phyloP scores from a whole-genome alignment of 92 coral and sea anemone genomes.

The Ricordea florida region DNA sequence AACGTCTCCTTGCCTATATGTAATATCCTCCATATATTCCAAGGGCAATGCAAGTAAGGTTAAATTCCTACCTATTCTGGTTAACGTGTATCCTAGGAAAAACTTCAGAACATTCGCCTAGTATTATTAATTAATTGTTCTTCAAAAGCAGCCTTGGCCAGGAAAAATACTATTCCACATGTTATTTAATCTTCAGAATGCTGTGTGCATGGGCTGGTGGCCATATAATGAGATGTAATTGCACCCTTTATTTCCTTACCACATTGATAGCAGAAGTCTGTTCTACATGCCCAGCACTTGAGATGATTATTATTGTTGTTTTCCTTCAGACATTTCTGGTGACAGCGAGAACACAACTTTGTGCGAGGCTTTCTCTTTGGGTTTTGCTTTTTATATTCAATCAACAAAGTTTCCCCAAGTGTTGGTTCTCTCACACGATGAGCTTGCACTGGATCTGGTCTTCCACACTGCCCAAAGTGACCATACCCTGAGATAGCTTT shows the following conservation, averaged over 20 bases:
- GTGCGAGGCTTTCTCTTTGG: constrained; percentile 33
- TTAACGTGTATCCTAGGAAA: no score
- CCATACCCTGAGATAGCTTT: constrained; percentile 62
- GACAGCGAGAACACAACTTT: constrained; percentile 78
- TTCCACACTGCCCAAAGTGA: constrained; percentile 54
- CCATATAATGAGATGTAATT: constrained; percentile 59
- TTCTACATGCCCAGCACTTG: constrained; percentile 93
- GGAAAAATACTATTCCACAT: no score
- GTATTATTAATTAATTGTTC: no score
- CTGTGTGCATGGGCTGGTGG: constrained; percentile 70
- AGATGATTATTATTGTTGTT: constrained; percentile 78
- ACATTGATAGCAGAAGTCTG: constrained; percentile 87
- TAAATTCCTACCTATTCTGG: no score
- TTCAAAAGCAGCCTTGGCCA: no score
- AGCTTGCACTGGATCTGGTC: background rate
- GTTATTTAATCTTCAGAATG: constrained; percentile 75
- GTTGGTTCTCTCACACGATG: constrained; percentile 58
- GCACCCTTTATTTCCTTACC: constrained; percentile 64
- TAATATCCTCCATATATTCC: no score
- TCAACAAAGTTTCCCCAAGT: constrained; percentile 57
- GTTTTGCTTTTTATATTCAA: constrained; percentile 35
- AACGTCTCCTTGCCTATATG: no score
- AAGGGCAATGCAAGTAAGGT: no score
- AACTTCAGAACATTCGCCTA: no score
- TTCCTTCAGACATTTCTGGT: constrained; percentile 82